Conservation (phyloP, 1,140 invertebrate genomes). For the Drosophila tropicalis region DNA sequence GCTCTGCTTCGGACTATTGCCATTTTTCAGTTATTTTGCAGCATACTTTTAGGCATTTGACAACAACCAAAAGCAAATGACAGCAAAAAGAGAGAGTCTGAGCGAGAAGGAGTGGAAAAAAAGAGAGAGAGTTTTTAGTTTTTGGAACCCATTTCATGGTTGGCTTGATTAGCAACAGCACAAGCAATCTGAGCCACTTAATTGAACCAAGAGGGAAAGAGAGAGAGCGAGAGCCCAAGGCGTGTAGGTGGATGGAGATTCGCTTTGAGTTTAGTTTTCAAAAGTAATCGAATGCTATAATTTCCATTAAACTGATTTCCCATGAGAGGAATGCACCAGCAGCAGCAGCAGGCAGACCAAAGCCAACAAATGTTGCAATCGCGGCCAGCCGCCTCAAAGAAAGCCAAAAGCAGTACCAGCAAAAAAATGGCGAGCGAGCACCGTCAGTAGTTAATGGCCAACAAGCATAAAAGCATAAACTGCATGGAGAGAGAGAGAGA, state of each 20-base stretch:
- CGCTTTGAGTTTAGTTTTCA: constrained; percentile 57
- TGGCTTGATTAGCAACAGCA: constrained; percentile 25
- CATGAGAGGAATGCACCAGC: constrained; percentile 59
- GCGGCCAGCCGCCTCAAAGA: constrained; percentile 40
- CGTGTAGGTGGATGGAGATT: neutral
- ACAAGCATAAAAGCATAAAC: constrained; percentile 9
- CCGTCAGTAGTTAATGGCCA: constrained; percentile 12
- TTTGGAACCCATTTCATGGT: constrained; percentile 34
- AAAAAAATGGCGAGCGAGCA: constrained; percentile 6
- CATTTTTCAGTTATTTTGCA: constrained; percentile 37
- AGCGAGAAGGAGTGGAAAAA: neutral
- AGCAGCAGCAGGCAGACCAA: constrained; percentile 52
- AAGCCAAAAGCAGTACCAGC: constrained; percentile 44
- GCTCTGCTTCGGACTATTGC: neutral
- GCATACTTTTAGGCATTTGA: constrained; percentile 70
- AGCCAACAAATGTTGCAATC: constrained; percentile 69
- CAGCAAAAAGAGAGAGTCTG: neutral
- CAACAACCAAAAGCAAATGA: constrained; percentile 39
- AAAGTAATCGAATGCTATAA: constrained; percentile 81
- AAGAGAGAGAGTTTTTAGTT: constrained; percentile 3
- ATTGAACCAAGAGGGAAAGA: neutral
- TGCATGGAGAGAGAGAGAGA: neutral
- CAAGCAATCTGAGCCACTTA: constrained; percentile 51
- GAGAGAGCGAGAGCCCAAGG: neutral
- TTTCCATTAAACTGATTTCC: constrained; percentile 81